These are phyloP conservation scores for Podarcis raffonei DNA, from an alignment of 2,113 vertebrate species.

Conservation along the genomic window DNA sequence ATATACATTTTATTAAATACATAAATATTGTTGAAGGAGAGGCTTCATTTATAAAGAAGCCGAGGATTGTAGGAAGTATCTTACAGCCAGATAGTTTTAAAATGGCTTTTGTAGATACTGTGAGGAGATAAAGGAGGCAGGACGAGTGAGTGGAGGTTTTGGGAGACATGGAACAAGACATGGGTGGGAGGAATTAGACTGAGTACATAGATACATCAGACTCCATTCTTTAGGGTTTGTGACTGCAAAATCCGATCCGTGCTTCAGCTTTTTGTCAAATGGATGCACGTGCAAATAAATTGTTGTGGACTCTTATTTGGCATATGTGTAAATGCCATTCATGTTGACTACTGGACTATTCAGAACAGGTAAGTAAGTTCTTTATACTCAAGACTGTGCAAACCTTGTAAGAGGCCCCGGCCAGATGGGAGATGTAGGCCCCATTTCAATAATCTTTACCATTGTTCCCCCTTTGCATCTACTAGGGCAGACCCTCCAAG, in stretches of 20 bases:
- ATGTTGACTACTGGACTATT: too few relatives aligned
- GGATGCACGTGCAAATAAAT: not conserved
- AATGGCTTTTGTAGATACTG: not conserved
- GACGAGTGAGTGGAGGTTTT: not conserved
- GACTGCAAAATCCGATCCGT: not conserved
- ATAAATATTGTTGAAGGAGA: not conserved
- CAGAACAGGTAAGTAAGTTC: not conserved
- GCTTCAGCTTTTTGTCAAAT: not conserved
- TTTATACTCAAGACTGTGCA: not conserved
- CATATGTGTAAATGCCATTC: not conserved
- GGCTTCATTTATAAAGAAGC: not conserved
- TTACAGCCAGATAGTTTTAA: not conserved
- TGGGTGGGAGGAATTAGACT: not conserved
- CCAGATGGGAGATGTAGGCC: too few relatives aligned
- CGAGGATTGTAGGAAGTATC: not conserved
- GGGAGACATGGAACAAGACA: not conserved
- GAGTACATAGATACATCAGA: not conserved
- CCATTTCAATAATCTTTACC: too few relatives aligned
- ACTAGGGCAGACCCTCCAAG: too few relatives aligned
- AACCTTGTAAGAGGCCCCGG: too few relatives aligned
- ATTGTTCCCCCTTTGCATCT: too few relatives aligned
- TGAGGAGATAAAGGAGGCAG: not conserved
- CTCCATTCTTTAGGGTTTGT: not conserved
- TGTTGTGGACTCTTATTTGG: not conserved
- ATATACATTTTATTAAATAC: too few relatives aligned